phyloP scores from a whole-genome alignment of 2,113 vertebrate species.

The Athene noctua region DNA sequence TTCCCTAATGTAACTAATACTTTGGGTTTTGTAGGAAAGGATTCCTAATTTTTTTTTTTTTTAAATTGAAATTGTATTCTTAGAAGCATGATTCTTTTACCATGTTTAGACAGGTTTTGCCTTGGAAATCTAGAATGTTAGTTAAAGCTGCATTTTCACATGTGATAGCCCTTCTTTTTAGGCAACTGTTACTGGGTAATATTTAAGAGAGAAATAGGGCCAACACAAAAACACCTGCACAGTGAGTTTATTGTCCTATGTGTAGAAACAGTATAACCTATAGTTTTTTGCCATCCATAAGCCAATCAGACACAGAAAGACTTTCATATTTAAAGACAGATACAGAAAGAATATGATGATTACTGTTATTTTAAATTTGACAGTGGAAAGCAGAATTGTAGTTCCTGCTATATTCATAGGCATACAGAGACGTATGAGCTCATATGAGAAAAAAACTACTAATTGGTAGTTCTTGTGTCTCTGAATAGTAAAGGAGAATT shows the following conservation, averaged over 20 bases:
- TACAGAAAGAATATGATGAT: not conserved
- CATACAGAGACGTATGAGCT: not conserved
- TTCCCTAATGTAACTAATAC: not conserved
- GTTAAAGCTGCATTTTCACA: not conserved
- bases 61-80: not conserved
- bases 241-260: not conserved
- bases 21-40: not conserved
- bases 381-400: not conserved
- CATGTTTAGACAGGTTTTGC: not conserved
- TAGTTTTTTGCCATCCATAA: not conserved
- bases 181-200: not conserved
- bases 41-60: not conserved
- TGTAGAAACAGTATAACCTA: not conserved
- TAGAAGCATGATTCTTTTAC: not conserved
- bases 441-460: not conserved
- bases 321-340: not conserved
- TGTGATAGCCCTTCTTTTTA: not conserved
- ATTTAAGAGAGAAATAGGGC: not conserved
- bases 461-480: not conserved
- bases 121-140: not conserved
- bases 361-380: not conserved
- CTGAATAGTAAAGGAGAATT: not conserved
- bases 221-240: not conserved
- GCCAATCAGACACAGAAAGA: not conserved
- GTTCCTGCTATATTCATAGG: not conserved